Percentiles rank a stretch among this genome's conserved stretches.
Evolutionary conservation across 2,113 vertebrate genomes (phyloP).

Genomic region (Chroicocephalus ridibundus): DNA sequence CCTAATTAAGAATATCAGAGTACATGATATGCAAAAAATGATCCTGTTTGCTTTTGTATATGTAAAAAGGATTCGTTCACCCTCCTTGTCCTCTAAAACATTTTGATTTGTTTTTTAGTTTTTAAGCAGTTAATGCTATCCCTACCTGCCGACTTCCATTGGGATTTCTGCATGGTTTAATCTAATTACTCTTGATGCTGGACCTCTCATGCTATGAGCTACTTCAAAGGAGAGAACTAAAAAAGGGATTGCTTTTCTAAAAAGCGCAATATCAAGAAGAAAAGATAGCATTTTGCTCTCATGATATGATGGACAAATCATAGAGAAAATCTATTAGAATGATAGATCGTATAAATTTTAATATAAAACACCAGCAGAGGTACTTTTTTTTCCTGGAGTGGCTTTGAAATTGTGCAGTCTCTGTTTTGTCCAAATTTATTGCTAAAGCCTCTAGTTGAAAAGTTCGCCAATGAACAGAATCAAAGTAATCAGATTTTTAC

Average conservation of each 20-base stretch:
- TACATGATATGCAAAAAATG: neutral
- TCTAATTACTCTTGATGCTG: slow-evolving; percentile 65
- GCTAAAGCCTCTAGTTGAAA: slow-evolving; percentile 52
- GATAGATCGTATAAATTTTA: slow-evolving; percentile 71
- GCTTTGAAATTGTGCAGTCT: slow-evolving; percentile 63
- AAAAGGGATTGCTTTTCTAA: slow-evolving; percentile 42
- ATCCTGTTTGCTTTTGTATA: slow-evolving; percentile 26
- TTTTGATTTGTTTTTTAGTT: slow-evolving; percentile 54
- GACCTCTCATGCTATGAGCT: slow-evolving; percentile 64
- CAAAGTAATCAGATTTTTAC: slow-evolving; percentile 66
- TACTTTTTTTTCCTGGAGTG: slow-evolving; percentile 47
- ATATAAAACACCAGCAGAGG: slow-evolving; percentile 54
- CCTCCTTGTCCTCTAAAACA: slow-evolving; percentile 46
- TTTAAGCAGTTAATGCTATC: slow-evolving; percentile 62
- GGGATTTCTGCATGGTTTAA: slow-evolving; percentile 74
- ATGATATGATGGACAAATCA: slow-evolving; percentile 67
- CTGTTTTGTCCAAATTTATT: slow-evolving; percentile 62
- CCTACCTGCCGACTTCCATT: slow-evolving; percentile 54
- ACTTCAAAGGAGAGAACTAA: slow-evolving; percentile 63
- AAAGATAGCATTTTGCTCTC: slow-evolving; percentile 69
- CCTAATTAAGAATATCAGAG: slow-evolving; percentile 23
- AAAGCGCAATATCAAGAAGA: slow-evolving; percentile 64
- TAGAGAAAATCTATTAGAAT: slow-evolving; percentile 66
- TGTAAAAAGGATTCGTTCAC: slow-evolving; percentile 29
- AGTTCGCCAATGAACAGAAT: slow-evolving; percentile 45